A percentile compares a stretch with the other conserved stretches of the same genome.
Evolutionary conservation across 1,140 invertebrate species (phyloP).

Genomic region (Physella acuta): DNA sequence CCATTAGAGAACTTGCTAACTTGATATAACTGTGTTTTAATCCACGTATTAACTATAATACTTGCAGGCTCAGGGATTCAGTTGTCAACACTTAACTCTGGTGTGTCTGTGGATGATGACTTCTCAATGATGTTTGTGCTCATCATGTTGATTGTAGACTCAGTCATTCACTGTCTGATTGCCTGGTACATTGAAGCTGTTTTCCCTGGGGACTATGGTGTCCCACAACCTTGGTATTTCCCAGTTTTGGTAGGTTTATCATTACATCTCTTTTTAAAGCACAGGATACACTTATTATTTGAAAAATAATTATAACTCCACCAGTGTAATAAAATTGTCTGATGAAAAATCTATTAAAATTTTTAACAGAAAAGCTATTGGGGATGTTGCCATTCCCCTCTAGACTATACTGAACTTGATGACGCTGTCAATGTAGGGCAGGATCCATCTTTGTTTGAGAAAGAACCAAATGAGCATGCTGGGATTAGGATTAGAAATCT

Average conservation of each 20-base stretch:
- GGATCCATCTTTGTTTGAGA: slow-evolving; percentile 62
- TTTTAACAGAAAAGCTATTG: slow-evolving; percentile 35
- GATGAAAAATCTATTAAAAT: slow-evolving; percentile 1
- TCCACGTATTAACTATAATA: no score
- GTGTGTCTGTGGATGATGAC: slow-evolving; percentile 54
- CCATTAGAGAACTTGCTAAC: no score
- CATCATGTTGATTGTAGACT: slow-evolving; percentile 64
- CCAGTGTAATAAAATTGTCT: no score
- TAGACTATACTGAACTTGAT: slow-evolving; percentile 29
- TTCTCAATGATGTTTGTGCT: slow-evolving; percentile 58
- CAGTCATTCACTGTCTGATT: slow-evolving; percentile 58
- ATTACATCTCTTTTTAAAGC: no score
- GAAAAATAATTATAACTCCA: no score
- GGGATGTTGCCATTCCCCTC: slow-evolving; percentile 28
- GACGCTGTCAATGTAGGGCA: slow-evolving; percentile 34
- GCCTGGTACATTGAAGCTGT: slow-evolving; percentile 69
- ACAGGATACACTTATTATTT: no score
- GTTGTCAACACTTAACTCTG: slow-evolving; percentile 45
- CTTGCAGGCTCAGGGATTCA: slow-evolving; percentile 50
- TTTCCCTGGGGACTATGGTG: slow-evolving; percentile 65
- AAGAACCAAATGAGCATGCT: slow-evolving; percentile 64
- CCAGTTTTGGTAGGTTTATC: slow-evolving; percentile 57
- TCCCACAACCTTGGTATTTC: slow-evolving; percentile 63
- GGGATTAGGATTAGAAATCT: slow-evolving; percentile 60
- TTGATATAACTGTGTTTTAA: no score